Evolutionary conservation across 2,797 vertebrate species (phyloP), one percentile per base, ranked within the genome.

Genomic region (Labeo calbasu): DNA sequence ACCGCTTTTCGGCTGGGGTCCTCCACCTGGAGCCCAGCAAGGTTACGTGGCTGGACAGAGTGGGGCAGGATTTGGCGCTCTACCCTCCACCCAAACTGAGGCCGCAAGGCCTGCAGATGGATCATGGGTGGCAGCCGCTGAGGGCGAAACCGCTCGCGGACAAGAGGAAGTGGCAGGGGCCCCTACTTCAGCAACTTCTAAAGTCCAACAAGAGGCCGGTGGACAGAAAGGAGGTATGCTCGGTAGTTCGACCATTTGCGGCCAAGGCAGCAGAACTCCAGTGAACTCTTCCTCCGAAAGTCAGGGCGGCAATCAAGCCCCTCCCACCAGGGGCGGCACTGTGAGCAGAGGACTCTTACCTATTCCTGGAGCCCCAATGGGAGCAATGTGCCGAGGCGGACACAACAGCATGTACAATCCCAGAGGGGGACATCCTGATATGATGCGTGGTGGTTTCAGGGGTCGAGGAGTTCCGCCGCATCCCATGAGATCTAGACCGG

Each of bases 401-500:
- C 89, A 91, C 81, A 86, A 88, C 65, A 75, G 87, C 36, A 92
- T 91, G 46, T 95, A 91, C 28, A 89, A 93, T 17, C 87, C 87
- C 81, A 88, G 93, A 84, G 92, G 92, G 36, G 90, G 91, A 28
- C 87, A 86, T 55, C 85, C 92, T 89, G 94, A 92, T 84, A 92
- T 91, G 68, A 89, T 91, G 88, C 90, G 89, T 82, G 93, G 94
- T 53, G 86, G 75, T 43, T 95, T 87, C 87, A 88, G 94, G 75
- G 94, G 94, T 40, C 92, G 95, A 88, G 94, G 93, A 71, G 71
- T 48, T 43, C 92, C 91, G 23, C 93, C 92, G 1, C 71, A 87
- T 61, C 93, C 93, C 83, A 87, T 91, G 85, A 94, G 94, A 91
- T 92, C 93, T 80, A 92, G 91, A 85, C 92, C 92, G 4, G 92